Base-by-base conservation (phyloP, 2,888 invertebrate species). In the Erannis defoliaria region DNA sequence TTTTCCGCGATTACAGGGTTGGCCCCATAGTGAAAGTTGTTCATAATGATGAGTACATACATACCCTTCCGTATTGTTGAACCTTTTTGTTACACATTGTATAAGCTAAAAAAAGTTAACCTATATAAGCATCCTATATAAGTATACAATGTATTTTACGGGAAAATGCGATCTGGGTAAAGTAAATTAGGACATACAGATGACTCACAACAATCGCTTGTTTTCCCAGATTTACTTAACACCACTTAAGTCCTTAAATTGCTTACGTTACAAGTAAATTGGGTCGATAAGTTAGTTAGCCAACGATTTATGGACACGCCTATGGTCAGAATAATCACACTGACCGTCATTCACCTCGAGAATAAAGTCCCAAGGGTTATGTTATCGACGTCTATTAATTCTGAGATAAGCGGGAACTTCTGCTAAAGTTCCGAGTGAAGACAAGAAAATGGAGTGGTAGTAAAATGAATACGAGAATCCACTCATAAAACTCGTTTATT, bases 381-480 rank as follows among this genome's bases (percentile, higher is more conserved):
- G n/a, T 18, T 56, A 56, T 49, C 42, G 40, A 33, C 42, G 21
- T 18, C 45, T 29, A 55, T 46, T 37, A 55, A 35, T n/a, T 50
- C 49, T 18, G 21, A 14, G 21, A n/a, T 33, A 21, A 35, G 12
- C 26, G 43, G 18, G 14, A 48, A 57, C 43, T 57, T 57, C n/a
- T 35, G 43, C 35, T 21, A 18, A 43, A 50, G 21, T 42, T 50
- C 37, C 9, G 14, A 35, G n/a, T 23, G 40, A 29, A 51, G 51
- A 40, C 29, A 51, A 51, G 29, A 19, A 19, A 21, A 40, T 9
- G 19, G 51, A 16, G 18, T 14, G 51, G 38, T 29, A 29, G 29
- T 40, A 29, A 51, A 40, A 40, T 42, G 19, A 46, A 33, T 46
- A 46, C 18, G 31, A 46, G 46, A n/a, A 46, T 18, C 19, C 31